Conservation (phyloP, 2,888 invertebrate species). For the Eupithecia pulchellata region DNA sequence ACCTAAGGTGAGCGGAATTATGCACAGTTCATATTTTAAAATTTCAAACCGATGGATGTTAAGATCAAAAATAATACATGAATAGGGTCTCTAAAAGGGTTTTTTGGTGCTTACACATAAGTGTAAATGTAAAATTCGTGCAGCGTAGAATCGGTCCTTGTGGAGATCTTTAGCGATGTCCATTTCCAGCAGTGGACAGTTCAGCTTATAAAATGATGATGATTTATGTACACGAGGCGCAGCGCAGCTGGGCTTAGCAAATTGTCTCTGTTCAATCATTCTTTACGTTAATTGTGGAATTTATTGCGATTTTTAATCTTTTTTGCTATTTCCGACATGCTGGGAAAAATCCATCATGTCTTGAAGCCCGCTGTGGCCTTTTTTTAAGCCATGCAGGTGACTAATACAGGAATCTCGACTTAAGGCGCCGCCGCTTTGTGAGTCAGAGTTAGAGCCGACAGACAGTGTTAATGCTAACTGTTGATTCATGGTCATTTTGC, state of each 20-base stretch:
- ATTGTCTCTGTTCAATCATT: too few species aligned
- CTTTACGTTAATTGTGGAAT: too few species aligned
- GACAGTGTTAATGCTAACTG: slow-evolving; percentile 32
- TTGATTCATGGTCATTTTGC: slow-evolving; percentile 39
- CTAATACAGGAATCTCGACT: slow-evolving; percentile 56
- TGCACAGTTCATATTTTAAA: background rate
- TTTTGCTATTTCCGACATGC: background rate
- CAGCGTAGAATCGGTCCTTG: too few species aligned
- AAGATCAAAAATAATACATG: background rate
- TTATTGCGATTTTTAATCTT: background rate
- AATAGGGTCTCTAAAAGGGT: background rate
- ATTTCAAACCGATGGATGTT: background rate
- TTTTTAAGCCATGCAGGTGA: slow-evolving; percentile 40
- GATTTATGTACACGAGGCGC: too few species aligned
- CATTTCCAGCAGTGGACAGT: too few species aligned
- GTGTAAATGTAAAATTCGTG: too few species aligned
- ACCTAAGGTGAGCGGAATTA: slow-evolving; percentile 3
- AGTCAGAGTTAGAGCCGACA: slow-evolving; percentile 58
- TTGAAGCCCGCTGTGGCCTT: slow-evolving; percentile 32
- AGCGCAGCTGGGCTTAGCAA: too few species aligned
- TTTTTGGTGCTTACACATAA: background rate
- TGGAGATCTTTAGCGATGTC: too few species aligned
- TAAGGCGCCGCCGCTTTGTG: slow-evolving; percentile 40
- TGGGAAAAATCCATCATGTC: background rate
- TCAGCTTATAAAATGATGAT: too few species aligned